Percentiles rank a stretch among this genome's conserved stretches.
Evolutionary conservation across 2,797 vertebrate species (phyloP).

Genomic region (Gorsachius magnificus): DNA sequence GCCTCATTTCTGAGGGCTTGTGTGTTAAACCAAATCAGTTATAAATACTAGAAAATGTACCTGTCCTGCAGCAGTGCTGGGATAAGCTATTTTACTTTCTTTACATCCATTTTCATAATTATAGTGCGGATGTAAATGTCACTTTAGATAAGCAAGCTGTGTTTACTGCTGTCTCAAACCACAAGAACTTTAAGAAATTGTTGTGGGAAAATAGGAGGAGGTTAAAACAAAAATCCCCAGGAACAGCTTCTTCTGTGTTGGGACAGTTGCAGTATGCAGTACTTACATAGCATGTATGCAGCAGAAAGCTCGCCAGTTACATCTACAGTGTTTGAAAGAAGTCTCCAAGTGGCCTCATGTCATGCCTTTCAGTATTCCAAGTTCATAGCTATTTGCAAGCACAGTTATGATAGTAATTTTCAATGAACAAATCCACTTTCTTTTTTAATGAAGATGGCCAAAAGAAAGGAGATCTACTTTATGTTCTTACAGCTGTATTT

Average conservation of each 20-base stretch:
- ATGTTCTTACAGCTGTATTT: neutral
- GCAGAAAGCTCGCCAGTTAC: neutral
- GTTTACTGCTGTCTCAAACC: neutral
- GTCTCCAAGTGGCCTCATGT: neutral
- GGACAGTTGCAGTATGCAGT: neutral
- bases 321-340: neutral
- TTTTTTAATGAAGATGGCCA: neutral
- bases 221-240: neutral
- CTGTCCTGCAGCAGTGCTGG: neutral
- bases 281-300: neutral
- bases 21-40: neutral
- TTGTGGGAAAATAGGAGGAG: neutral
- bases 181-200: neutral
- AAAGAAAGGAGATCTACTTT: neutral
- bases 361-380: neutral
- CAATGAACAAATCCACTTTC: neutral
- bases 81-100: neutral
- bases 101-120: neutral
- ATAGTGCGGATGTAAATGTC: neutral
- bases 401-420: neutral
- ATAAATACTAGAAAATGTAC: neutral
- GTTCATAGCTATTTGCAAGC: neutral
- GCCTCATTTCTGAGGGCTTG: neutral
- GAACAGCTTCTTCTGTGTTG: neutral
- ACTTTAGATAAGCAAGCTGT: neutral